These are phyloP conservation scores for Girardia tigrina DNA, from an alignment of 2,888 invertebrate species.

Conservation along the genomic window DNA sequence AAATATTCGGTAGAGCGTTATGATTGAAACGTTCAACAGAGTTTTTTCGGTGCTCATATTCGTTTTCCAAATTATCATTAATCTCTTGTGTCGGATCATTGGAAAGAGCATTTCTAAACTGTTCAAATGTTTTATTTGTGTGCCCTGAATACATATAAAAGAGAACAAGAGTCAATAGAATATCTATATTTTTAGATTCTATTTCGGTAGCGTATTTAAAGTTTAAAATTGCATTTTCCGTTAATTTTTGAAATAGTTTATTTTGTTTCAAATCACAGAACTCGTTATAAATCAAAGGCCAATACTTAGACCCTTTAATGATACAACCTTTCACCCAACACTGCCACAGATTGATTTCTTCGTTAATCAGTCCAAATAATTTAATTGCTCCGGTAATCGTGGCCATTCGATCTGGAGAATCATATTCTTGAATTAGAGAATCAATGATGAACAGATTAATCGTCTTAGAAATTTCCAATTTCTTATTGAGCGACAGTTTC, in stretches of 20 bases:
- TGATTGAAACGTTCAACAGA: no score
- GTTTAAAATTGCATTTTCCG: background rate
- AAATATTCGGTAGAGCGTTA: no score
- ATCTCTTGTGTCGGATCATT: no score
- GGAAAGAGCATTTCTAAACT: no score
- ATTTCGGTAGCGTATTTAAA: no score
- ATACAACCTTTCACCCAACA: conserved; percentile 10
- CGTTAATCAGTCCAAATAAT: background rate
- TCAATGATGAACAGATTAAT: conserved; percentile 11
- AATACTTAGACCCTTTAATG: background rate
- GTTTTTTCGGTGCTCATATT: no score
- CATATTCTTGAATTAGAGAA: background rate
- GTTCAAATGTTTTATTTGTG: no score
- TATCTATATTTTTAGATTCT: no score
- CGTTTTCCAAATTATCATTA: no score
- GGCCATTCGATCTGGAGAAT: background rate
- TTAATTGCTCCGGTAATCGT: background rate
- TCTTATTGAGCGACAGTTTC: background rate
- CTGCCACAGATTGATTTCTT: background rate
- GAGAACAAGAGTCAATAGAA: no score
- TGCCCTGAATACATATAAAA: no score
- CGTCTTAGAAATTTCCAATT: background rate
- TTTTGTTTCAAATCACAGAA: background rate
- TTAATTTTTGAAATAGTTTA: background rate
- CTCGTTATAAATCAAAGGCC: background rate